These are phyloP conservation scores for Anastrepha ludens DNA, from an alignment of 1,140 invertebrate genomes.

Conservation along the genomic window DNA sequence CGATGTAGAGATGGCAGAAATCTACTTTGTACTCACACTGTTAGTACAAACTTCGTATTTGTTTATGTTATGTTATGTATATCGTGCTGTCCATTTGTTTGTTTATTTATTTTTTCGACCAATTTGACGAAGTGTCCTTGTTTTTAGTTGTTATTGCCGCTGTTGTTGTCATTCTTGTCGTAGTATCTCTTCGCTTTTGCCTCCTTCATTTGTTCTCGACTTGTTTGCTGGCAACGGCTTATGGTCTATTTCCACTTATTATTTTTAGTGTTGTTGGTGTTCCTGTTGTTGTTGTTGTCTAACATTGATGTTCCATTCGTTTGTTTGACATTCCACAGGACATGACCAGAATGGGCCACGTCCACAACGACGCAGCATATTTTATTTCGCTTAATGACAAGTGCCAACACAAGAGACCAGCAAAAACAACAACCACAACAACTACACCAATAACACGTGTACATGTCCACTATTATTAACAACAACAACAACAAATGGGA, in stretches of 20 bases:
- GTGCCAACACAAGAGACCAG: constrained; percentile 50
- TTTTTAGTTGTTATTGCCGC: constrained; percentile 54
- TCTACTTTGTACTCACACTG: background rate
- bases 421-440: background rate
- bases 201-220: constrained; percentile 57
- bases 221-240: constrained; percentile 56
- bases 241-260: constrained; percentile 53
- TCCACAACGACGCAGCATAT: constrained; percentile 63
- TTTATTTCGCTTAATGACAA: constrained; percentile 72
- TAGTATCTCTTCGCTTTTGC: constrained; percentile 55
- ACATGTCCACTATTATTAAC: background rate
- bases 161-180: constrained; percentile 51
- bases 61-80: background rate
- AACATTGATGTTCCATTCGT: constrained; percentile 69
- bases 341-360: constrained; percentile 61
- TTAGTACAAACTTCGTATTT: background rate
- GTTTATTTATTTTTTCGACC: constrained; percentile 49
- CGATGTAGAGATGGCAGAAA: background rate
- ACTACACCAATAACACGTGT: background rate
- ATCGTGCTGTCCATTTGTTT: constrained; percentile 27
- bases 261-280: constrained; percentile 64
- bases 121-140: constrained; percentile 63
- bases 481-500: constrained; percentile 22
- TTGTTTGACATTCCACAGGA: constrained; percentile 72
- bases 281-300: constrained; percentile 55